These are phyloP conservation scores for Rhipidura dahli DNA, from an alignment of 2,113 vertebrate genomes.

Conservation along the genomic window DNA sequence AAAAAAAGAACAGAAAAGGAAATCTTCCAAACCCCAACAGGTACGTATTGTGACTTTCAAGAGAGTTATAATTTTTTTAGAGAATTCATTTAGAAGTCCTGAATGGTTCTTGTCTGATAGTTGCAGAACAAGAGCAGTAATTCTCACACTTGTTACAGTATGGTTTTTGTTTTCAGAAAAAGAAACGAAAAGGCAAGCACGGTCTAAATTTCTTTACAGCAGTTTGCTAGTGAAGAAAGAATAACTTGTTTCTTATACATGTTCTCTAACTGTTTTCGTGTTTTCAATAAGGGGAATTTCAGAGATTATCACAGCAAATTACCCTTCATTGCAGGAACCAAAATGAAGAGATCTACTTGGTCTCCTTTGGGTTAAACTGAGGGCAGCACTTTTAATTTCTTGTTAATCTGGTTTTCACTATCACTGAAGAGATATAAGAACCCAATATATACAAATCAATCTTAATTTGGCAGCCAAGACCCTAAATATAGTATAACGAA, in stretches of 20 bases:
- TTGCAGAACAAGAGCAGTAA: background rate
- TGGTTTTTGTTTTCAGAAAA: background rate
- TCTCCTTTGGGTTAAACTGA: background rate
- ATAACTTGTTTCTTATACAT: background rate
- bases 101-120: background rate
- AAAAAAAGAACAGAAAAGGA: too few relatives aligned
- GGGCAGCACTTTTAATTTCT: background rate
- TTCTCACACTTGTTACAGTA: background rate
- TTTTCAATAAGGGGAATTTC: background rate
- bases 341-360: background rate
- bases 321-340: background rate
- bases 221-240: background rate
- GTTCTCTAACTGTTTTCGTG: background rate
- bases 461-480: background rate
- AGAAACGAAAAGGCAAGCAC: background rate
- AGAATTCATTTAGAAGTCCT: background rate
- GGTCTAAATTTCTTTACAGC: background rate
- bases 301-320: background rate
- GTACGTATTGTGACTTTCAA: background rate
- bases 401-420: background rate
- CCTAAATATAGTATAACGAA: too few relatives aligned
- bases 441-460: background rate
- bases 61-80: background rate
- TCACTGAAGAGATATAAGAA: background rate
- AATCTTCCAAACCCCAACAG: too few relatives aligned